These are phyloP conservation scores for Lepisosteus osseus DNA, from an alignment of 2,113 vertebrate species.

Conservation along the genomic window DNA sequence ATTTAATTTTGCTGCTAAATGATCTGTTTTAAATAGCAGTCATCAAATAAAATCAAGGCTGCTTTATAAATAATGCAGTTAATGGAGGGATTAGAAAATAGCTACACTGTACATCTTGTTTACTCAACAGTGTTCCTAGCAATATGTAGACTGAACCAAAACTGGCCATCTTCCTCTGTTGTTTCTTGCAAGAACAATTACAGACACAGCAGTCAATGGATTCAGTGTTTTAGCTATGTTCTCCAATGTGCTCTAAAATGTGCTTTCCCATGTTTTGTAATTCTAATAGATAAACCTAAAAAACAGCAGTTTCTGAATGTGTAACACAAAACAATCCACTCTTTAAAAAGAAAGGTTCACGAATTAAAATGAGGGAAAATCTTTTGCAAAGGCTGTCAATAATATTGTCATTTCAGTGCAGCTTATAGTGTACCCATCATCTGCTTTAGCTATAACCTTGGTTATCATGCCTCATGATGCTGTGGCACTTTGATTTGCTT, in stretches of 20 bases:
- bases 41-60: constrained; percentile 12
- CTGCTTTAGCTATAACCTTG: constrained; percentile 51
- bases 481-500: constrained; percentile 49
- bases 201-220: too few species aligned
- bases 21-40: constrained; percentile 21
- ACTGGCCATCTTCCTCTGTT: too few species aligned
- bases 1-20: constrained; percentile 13
- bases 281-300: constrained; percentile 22
- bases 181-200: too few species aligned
- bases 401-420: constrained; percentile 38
- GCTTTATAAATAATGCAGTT: constrained; percentile 9
- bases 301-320: constrained; percentile 33
- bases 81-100: neutral
- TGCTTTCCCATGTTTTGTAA: too few species aligned
- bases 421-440: constrained; percentile 60
- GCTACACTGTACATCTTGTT: neutral
- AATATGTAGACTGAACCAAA: too few species aligned
- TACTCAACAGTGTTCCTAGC: neutral
- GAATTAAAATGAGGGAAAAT: constrained; percentile 47
- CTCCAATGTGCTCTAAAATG: too few species aligned
- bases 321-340: neutral
- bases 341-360: neutral
- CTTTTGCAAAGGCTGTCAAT: constrained; percentile 48
- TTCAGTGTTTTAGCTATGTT: too few species aligned
- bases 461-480: constrained; percentile 61